A percentile compares a stretch with the other conserved stretches of the same genome.
These are phyloP conservation scores for Phania funesta DNA, from an alignment of 2,888 invertebrate genomes.

Conservation along the genomic window DNA sequence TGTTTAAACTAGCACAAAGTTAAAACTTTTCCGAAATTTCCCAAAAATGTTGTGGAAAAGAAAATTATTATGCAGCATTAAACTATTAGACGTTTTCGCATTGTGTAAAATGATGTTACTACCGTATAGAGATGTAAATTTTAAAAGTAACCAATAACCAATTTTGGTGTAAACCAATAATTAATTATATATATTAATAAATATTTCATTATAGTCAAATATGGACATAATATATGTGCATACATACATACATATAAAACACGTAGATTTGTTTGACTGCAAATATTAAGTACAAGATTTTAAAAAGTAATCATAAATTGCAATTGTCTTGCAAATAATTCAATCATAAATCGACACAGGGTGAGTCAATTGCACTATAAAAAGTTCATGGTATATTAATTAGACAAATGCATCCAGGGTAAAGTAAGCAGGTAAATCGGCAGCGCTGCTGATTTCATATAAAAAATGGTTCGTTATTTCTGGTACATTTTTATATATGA, in stretches of 20 bases:
- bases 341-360: not conserved
- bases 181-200: no score
- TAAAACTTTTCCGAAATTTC: conserved; percentile 12
- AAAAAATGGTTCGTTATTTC: no score
- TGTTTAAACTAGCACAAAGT: conserved; percentile 7
- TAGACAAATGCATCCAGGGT: no score
- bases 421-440: no score
- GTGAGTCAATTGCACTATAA: not conserved
- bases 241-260: no score
- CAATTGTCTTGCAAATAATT: not conserved
- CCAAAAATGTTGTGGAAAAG: not conserved
- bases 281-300: not conserved
- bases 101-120: conserved; percentile 53
- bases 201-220: no score
- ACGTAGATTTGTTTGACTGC: not conserved
- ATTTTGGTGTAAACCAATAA: not conserved
- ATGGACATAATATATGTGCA: no score
- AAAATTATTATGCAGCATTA: conserved; percentile 52
- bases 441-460: no score
- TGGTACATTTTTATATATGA: no score
- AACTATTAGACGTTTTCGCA: conserved; percentile 52
- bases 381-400: no score
- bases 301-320: not conserved
- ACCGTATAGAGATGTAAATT: not conserved
- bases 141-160: conserved; percentile 17